Conservation (phyloP, 1,140 invertebrate species). For the Tetramorium alpestre region DNA sequence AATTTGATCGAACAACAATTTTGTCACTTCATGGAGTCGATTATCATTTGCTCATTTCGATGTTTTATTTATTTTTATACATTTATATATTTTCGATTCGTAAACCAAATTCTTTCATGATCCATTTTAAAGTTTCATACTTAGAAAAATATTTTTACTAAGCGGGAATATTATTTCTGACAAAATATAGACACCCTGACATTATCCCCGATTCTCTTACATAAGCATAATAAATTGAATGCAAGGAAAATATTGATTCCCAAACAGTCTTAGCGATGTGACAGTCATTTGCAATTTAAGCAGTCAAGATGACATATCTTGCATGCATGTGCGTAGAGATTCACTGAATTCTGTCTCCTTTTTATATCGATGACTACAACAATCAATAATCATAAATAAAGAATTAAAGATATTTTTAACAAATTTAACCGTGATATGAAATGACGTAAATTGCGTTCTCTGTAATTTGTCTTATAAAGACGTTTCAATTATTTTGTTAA, state of each 20-base stretch:
- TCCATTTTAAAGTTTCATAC: neutral
- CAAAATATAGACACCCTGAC: neutral
- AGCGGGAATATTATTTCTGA: neutral
- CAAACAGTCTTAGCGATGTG: neutral
- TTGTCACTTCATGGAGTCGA: constrained; percentile 39
- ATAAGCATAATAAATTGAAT: constrained; percentile 36
- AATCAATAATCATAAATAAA: neutral
- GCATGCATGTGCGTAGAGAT: neutral
- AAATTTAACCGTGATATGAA: neutral
- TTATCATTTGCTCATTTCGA: constrained; percentile 68
- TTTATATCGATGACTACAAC: constrained; percentile 34
- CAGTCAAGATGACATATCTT: neutral
- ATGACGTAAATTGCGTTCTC: neutral
- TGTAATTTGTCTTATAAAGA: neutral
- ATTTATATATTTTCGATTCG: too few relatives aligned
- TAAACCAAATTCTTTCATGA: too few relatives aligned
- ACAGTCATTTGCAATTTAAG: constrained; percentile 36
- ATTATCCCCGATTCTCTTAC: neutral
- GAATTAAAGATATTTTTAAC: neutral
- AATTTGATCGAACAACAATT: constrained; percentile 38
- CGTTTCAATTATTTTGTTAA: neutral
- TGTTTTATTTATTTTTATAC: too few relatives aligned
- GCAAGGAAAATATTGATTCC: constrained; percentile 34
- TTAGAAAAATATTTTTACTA: neutral
- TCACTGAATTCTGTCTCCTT: constrained; percentile 20